Percentiles rank a stretch among this genome's conserved stretches.
These are phyloP conservation scores for Phenacoccus solenopsis DNA, from an alignment of 1,140 invertebrate genomes.

Conservation along the genomic window DNA sequence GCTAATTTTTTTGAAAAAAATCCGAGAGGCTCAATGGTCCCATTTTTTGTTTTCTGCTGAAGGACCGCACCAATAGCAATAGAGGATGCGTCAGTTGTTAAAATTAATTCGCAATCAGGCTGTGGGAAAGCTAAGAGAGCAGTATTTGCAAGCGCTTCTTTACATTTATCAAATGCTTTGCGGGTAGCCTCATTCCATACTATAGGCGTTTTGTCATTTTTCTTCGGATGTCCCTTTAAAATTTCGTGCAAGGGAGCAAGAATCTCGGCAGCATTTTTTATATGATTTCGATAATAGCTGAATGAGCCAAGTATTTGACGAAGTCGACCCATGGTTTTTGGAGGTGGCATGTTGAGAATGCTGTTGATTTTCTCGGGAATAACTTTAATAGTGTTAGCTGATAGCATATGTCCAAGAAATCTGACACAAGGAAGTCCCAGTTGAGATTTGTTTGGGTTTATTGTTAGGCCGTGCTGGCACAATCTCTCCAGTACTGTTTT, in stretches of 20 bases:
- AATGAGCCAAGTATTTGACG: background rate
- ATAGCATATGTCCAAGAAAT: background rate
- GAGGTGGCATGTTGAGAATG: background rate
- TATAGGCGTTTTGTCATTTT: background rate
- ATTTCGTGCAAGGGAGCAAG: background rate
- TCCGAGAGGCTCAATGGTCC: too few species aligned
- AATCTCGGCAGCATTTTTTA: background rate
- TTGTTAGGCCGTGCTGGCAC: background rate
- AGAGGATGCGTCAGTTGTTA: too few species aligned
- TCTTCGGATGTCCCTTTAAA: background rate
- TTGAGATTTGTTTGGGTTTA: background rate
- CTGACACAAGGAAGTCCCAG: background rate
- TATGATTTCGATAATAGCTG: background rate
- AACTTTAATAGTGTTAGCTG: background rate
- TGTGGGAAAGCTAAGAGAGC: too few species aligned
- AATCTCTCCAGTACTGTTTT: background rate
- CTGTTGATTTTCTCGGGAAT: background rate
- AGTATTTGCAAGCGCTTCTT: too few species aligned
- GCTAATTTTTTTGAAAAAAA: too few species aligned
- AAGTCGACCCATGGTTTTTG: background rate
- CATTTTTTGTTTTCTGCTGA: too few species aligned
- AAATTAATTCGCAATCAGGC: too few species aligned
- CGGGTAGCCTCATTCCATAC: background rate
- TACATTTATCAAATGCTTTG: too few species aligned
- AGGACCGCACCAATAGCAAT: too few species aligned